Conservation (phyloP, 1,140 invertebrate genomes). For the Dreissena polymorpha region DNA sequence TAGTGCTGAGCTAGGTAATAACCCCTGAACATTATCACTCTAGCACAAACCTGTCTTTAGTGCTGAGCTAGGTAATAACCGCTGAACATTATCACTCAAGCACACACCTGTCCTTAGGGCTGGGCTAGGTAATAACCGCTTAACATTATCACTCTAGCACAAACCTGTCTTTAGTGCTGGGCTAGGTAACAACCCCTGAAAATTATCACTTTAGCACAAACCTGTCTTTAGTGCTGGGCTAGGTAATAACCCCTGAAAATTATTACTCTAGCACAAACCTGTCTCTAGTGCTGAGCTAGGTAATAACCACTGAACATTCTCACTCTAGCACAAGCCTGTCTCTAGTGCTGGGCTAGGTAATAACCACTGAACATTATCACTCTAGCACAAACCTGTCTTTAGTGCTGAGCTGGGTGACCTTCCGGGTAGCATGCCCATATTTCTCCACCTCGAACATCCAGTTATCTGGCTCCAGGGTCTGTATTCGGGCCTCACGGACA, state of each 20-base stretch:
- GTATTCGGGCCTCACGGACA: slow-evolving; percentile 66
- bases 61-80: slow-evolving; percentile 30
- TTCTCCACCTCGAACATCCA: slow-evolving; percentile 74
- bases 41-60: slow-evolving; percentile 33
- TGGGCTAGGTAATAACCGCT: slow-evolving; percentile 21
- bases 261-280: slow-evolving; percentile 9
- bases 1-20: slow-evolving; percentile 29
- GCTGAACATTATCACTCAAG: background rate
- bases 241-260: background rate
- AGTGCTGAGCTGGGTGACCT: slow-evolving; percentile 45
- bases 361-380: background rate
- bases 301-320: background rate
- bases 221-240: slow-evolving; percentile 48
- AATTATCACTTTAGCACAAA: background rate
- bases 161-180: slow-evolving; percentile 48
- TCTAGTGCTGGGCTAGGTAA: slow-evolving; percentile 32
- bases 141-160: background rate
- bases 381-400: slow-evolving; percentile 35
- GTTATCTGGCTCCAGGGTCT: slow-evolving; percentile 69
- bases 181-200: slow-evolving; percentile 7
- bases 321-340: slow-evolving; percentile 26
- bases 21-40: background rate
- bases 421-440: slow-evolving; percentile 70
- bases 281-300: slow-evolving; percentile 42
- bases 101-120: slow-evolving; percentile 36